Evolutionary conservation across 2,888 invertebrate species (phyloP).

Genomic region (Melitaea athalia): DNA sequence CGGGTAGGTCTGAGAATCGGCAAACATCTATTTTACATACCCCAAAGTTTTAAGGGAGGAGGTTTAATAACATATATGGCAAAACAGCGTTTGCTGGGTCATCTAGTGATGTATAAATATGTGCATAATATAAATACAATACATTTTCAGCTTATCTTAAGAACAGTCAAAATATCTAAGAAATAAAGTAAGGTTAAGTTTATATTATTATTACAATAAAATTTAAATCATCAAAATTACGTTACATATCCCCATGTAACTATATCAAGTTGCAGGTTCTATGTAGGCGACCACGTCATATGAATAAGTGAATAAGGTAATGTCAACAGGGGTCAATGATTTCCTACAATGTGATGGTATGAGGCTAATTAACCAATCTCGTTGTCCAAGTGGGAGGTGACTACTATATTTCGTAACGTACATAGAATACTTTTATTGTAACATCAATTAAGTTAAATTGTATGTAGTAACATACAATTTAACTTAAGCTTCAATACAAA

Average conservation of each 20-base stretch:
- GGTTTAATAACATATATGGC: too few species aligned
- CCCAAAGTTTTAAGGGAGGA: too few species aligned
- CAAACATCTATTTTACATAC: too few species aligned
- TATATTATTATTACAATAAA: too few species aligned
- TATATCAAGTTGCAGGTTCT: slow-evolving; percentile 1
- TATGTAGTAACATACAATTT: neutral
- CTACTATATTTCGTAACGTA: neutral
- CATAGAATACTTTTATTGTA: neutral
- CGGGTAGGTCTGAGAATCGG: too few species aligned
- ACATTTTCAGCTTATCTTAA: neutral
- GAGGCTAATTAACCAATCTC: slow-evolving; percentile 24
- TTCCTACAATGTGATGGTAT: slow-evolving; percentile 30
- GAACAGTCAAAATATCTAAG: too few species aligned
- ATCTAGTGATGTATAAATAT: too few species aligned
- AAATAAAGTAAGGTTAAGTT: too few species aligned
- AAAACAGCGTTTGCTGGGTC: too few species aligned
- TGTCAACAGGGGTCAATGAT: slow-evolving; percentile 41
- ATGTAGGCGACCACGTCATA: slow-evolving; percentile 28
- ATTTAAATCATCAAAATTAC: neutral
- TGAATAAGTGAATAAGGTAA: slow-evolving; percentile 32
- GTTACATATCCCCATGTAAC: neutral
- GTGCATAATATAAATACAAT: neutral
- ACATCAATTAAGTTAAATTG: too few species aligned
- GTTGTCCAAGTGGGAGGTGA: slow-evolving; percentile 22
- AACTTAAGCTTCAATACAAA: neutral